Evolutionary conservation across 2,888 invertebrate species (phyloP).

Genomic region (Campoletis raptor): DNA sequence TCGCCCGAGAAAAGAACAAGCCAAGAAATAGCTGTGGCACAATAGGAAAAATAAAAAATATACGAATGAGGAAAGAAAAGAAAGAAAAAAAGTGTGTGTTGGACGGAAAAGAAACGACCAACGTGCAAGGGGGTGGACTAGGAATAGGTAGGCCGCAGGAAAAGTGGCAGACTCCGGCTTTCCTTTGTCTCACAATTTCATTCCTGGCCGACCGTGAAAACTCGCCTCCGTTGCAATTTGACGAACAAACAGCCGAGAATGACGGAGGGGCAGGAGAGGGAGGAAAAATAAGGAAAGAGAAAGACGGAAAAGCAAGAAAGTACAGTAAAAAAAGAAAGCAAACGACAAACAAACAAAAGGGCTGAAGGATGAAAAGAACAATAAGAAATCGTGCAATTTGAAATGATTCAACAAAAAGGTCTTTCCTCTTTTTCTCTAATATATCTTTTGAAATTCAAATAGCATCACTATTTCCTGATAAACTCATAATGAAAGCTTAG

Average conservation of each 20-base stretch:
- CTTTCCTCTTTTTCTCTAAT: neutral
- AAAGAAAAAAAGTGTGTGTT: conserved; percentile 14
- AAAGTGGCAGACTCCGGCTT: conserved; percentile 69
- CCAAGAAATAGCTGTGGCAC: conserved; percentile 33
- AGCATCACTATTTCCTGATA: conserved; percentile 49
- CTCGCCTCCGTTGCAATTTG: conserved; percentile 70
- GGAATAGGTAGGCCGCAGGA: conserved; percentile 69
- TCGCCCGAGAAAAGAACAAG: conserved; percentile 31
- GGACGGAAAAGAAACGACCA: conserved; percentile 21
- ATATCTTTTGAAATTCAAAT: conserved; percentile 9
- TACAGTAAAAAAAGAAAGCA: conserved; percentile 39
- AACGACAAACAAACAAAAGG: conserved; percentile 60
- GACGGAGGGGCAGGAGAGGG: conserved; percentile 23
- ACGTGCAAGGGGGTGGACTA: conserved; percentile 46
- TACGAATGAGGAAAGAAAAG: conserved; percentile 26
- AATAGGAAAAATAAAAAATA: conserved; percentile 29
- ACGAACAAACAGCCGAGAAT: conserved; percentile 69
- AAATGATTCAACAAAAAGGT: conserved; percentile 38
- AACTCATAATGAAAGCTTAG: conserved; percentile 5
- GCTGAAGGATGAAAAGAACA: conserved; percentile 58
- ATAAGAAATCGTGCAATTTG: conserved; percentile 59
- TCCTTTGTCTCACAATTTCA: conserved; percentile 71
- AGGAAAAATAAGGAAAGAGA: conserved; percentile 13
- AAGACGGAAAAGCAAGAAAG: conserved; percentile 23
- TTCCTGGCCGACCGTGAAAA: conserved; percentile 72